These are phyloP conservation scores for Lacerta viridis DNA, from an alignment of 2,797 vertebrate genomes.

Conservation along the genomic window DNA sequence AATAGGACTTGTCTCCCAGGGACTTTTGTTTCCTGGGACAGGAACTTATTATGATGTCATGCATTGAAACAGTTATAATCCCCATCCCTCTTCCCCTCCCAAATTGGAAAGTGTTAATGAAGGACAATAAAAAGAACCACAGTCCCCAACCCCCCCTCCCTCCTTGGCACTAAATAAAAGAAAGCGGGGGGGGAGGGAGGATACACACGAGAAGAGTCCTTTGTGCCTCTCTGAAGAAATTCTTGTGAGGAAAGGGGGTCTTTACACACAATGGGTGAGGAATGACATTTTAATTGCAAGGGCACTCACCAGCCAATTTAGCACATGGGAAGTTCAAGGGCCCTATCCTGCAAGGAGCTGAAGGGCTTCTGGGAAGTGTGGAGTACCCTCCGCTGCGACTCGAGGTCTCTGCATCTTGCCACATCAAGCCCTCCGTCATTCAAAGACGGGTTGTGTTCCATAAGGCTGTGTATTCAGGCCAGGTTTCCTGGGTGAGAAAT, in stretches of 20 bases:
- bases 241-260: slow-evolving; percentile 64
- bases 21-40: slow-evolving; percentile 83
- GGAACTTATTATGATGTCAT: slow-evolving; percentile 84
- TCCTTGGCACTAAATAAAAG: slow-evolving; percentile 73
- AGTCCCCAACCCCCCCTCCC: not conserved
- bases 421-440: accelerated
- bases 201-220: slow-evolving; percentile 41
- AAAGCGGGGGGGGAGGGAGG: slow-evolving; percentile 38
- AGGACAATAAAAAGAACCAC: slow-evolving; percentile 72
- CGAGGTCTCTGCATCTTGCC: accelerated
- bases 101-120: slow-evolving; percentile 62
- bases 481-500: not conserved
- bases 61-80: slow-evolving; percentile 72
- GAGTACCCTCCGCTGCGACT: accelerated
- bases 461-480: too few relatives aligned
- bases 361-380: not conserved
- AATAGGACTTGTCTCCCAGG: slow-evolving; percentile 80
- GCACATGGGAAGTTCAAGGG: slow-evolving; percentile 57
- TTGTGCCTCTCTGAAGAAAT: slow-evolving; percentile 58
- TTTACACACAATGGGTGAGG: slow-evolving; percentile 60
- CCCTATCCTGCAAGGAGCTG: slow-evolving; percentile 50
- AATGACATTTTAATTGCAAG: slow-evolving; percentile 66
- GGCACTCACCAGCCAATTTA: slow-evolving; percentile 63
- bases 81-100: slow-evolving; percentile 58
- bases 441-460: not conserved